Evolutionary conservation across 2,797 vertebrate genomes (phyloP).

Genomic region (Acipenser transmontanus): DNA sequence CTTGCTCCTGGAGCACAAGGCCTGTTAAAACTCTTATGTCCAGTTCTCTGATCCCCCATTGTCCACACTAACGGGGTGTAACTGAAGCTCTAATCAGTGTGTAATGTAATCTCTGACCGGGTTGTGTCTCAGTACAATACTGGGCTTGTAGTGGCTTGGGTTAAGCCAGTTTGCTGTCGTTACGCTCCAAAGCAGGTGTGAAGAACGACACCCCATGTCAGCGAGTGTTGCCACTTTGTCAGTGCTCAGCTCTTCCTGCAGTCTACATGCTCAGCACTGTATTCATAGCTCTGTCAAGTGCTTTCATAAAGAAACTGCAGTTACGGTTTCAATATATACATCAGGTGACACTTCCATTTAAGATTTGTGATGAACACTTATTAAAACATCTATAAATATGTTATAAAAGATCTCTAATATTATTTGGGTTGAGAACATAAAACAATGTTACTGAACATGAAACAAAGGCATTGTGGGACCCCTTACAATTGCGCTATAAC

Average conservation of each 20-base stretch:
- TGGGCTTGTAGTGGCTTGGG: conserved; percentile 54
- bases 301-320: not conserved
- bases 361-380: too few relatives aligned
- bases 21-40: conserved; percentile 42
- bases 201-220: conserved; percentile 49
- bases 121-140: conserved; percentile 57
- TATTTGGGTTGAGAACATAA: too few relatives aligned
- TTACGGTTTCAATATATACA: not conserved
- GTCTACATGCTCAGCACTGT: not conserved
- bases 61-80: conserved; percentile 42
- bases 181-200: conserved; percentile 73
- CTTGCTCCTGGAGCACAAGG: conserved; percentile 41
- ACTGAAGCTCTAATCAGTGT: conserved; percentile 47
- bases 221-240: conserved; percentile 32
- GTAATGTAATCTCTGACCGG: conserved; percentile 59
- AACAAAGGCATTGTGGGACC: too few relatives aligned
- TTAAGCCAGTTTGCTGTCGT: conserved; percentile 56
- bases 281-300: not conserved
- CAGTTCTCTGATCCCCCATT: conserved; percentile 33
- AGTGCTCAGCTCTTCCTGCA: conserved; percentile 23
- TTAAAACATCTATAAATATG: too few relatives aligned
- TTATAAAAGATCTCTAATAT: too few relatives aligned
- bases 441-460: too few relatives aligned
- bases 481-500: too few relatives aligned
- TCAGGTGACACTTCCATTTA: too few relatives aligned